These are phyloP conservation scores for Aspidiotus rigidus DNA, from an alignment of 2,888 invertebrate genomes.

Conservation along the genomic window DNA sequence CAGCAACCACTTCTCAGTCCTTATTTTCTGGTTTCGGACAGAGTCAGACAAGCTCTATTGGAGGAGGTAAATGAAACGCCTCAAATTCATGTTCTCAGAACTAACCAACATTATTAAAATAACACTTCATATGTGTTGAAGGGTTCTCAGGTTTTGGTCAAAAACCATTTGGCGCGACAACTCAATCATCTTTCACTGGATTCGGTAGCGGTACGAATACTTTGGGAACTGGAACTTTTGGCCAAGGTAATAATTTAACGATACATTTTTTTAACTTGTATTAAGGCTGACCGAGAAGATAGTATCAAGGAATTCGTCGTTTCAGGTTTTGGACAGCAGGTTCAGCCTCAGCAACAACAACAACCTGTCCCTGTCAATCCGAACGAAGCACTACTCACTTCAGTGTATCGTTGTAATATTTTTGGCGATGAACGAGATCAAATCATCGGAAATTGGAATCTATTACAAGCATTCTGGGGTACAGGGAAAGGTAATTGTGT, in stretches of 20 bases:
- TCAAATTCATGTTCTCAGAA: neutral
- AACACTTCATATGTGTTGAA: conserved; percentile 36
- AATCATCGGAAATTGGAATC: conserved; percentile 88
- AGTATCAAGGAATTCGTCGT: conserved; percentile 4
- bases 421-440: conserved; percentile 93
- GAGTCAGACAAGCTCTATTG: conserved; percentile 40
- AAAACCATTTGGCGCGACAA: conserved; percentile 36
- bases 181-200: conserved; percentile 42
- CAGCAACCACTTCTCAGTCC: conserved; percentile 49
- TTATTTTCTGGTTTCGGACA: conserved; percentile 42
- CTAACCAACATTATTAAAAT: too few relatives aligned
- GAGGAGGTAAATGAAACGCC: conserved; percentile 14
- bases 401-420: conserved; percentile 67
- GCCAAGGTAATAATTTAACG: conserved; percentile 31
- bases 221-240: conserved; percentile 34
- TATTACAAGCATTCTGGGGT: conserved; percentile 83
- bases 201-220: conserved; percentile 41
- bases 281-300: neutral
- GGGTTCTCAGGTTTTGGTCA: conserved; percentile 37
- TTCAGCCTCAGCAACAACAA: conserved; percentile 40
- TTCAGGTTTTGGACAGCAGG: conserved; percentile 36
- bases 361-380: conserved; percentile 51
- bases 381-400: conserved; percentile 61
- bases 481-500: conserved; percentile 53
- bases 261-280: neutral